A percentile compares a stretch with the other conserved stretches of the same genome.
phyloP scores from a whole-genome alignment of 1,140 invertebrate species.

The Melitaea cinxia region DNA sequence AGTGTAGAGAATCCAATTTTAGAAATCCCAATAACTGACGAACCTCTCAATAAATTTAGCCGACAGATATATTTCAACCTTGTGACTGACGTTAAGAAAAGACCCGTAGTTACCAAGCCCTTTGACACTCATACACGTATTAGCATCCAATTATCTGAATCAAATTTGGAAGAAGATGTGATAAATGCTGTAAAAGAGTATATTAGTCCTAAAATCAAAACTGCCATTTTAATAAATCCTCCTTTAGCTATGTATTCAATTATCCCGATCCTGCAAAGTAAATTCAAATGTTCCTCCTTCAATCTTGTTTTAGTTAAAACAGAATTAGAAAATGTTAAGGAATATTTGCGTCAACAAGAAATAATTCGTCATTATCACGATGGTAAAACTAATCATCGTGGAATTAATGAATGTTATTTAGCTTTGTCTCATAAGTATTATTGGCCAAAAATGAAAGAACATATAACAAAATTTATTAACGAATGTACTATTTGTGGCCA shows the following conservation, averaged over 20 bases:
- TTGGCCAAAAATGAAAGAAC: slow-evolving; percentile 37
- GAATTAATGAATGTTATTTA: slow-evolving; percentile 24
- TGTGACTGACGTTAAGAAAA: slow-evolving; percentile 9
- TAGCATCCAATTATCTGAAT: slow-evolving; percentile 16
- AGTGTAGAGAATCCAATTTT: slow-evolving; percentile 9
- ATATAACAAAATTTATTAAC: slow-evolving; percentile 28
- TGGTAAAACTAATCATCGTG: slow-evolving; percentile 14
- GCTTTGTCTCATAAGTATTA: slow-evolving; percentile 23
- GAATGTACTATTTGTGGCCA: slow-evolving; percentile 30
- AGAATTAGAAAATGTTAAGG: slow-evolving; percentile 27
- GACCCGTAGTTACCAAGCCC: slow-evolving; percentile 11
- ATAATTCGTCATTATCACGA: slow-evolving; percentile 23
- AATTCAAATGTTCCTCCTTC: slow-evolving; percentile 28
- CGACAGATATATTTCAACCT: slow-evolving; percentile 7
- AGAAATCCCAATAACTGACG: slow-evolving; percentile 16
- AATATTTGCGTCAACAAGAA: slow-evolving; percentile 21
- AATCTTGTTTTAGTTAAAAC: slow-evolving; percentile 27
- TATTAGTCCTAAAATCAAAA: slow-evolving; percentile 18
- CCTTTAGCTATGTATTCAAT: slow-evolving; percentile 24
- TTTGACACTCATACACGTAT: slow-evolving; percentile 21
- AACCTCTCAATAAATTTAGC: slow-evolving; percentile 14
- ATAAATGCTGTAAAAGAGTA: slow-evolving; percentile 20
- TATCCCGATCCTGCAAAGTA: slow-evolving; percentile 26
- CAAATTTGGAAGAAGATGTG: slow-evolving; percentile 15
- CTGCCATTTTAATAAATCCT: slow-evolving; percentile 9